Evolutionary conservation across 2,113 vertebrate species (phyloP).

Genomic region (Struthidea cinerea): DNA sequence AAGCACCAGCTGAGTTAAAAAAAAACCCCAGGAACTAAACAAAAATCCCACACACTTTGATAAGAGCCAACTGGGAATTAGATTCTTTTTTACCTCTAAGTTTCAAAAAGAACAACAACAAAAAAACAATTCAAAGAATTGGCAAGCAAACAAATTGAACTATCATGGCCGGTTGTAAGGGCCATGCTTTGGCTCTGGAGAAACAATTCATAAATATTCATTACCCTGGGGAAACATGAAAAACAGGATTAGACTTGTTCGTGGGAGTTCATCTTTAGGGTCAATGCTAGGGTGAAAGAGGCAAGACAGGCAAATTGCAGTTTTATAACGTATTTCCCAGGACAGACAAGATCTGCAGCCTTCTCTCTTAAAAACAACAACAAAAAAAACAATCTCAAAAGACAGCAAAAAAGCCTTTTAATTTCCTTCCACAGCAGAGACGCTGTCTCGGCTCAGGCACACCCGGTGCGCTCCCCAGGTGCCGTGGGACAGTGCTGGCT

Average conservation of each 20-base stretch:
- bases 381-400: not conserved
- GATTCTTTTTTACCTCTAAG: not conserved
- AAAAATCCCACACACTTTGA: not conserved
- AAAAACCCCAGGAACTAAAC: not conserved
- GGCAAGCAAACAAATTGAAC: slow-evolving; percentile 50
- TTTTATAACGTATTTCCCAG: slow-evolving; percentile 15
- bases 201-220: slow-evolving; percentile 56
- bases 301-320: slow-evolving; percentile 40
- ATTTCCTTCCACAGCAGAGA: not conserved
- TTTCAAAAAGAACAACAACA: slow-evolving; percentile 44
- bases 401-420: not conserved
- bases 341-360: slow-evolving; percentile 11
- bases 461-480: fast-evolving
- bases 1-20: not conserved
- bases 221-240: slow-evolving; percentile 14
- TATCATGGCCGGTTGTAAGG: not conserved
- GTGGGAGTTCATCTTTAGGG: slow-evolving; percentile 41
- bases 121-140: slow-evolving; percentile 12
- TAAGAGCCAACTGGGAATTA: slow-evolving; percentile 39
- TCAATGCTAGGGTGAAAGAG: slow-evolving; percentile 38
- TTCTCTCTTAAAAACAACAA: not conserved
- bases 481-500: fast-evolving
- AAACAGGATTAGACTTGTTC: slow-evolving; percentile 54
- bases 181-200: slow-evolving; percentile 33
- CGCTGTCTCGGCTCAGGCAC: not conserved